Percentiles rank a stretch among this genome's conserved stretches.
phyloP scores from a whole-genome alignment of 2,797 vertebrate genomes.

The Tapera naevia region DNA sequence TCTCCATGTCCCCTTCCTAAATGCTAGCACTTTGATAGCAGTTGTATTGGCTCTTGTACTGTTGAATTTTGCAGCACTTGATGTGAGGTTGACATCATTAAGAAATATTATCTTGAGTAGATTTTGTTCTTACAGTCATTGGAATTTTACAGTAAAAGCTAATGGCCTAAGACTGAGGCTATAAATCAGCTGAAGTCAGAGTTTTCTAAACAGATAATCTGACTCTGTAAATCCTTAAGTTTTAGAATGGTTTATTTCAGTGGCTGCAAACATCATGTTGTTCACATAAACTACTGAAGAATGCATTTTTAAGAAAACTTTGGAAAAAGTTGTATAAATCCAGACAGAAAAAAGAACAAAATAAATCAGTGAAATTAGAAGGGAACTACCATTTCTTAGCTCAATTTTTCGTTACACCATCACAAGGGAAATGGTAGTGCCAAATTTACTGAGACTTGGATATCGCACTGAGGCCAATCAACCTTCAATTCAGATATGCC shows the following conservation, averaged over 20 bases:
- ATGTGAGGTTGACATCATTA: neutral
- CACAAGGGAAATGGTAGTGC: neutral
- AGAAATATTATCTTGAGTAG: neutral
- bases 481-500: neutral
- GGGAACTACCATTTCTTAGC: neutral
- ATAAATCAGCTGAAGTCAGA: conserved; percentile 22
- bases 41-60: neutral
- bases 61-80: neutral
- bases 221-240: neutral
- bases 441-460: neutral
- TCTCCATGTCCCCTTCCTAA: neutral
- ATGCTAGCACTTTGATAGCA: neutral
- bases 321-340: neutral
- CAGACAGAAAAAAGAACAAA: neutral
- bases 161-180: neutral
- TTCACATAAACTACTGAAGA: neutral
- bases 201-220: conserved; percentile 11
- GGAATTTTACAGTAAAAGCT: conserved; percentile 17
- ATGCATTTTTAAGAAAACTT: neutral
- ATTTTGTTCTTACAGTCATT: neutral
- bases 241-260: neutral
- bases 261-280: neutral
- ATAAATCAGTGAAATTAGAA: neutral
- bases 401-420: neutral
- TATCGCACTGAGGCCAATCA: neutral